Evolutionary conservation across 2,797 vertebrate genomes (phyloP).

Genomic region (Danionella dracula): DNA sequence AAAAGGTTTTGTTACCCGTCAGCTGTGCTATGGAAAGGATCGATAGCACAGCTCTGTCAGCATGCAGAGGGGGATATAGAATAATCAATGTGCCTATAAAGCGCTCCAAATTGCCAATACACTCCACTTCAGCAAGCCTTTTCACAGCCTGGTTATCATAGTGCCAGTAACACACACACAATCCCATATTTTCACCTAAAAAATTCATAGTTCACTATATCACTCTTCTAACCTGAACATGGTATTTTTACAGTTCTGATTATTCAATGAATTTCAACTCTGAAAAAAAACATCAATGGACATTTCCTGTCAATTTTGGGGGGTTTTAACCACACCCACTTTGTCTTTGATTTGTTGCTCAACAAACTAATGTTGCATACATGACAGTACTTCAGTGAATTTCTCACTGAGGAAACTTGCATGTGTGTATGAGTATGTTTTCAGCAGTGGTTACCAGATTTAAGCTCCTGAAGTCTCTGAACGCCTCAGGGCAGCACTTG

Average conservation of each 20-base stretch:
- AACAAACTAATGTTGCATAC: too few species aligned
- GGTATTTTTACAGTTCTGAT: too few species aligned
- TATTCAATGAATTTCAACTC: too few species aligned
- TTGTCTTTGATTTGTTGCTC: too few species aligned
- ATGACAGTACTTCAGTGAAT: too few species aligned
- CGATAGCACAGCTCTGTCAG: constrained; percentile 37
- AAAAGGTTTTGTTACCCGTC: neutral
- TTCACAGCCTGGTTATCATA: constrained; percentile 23
- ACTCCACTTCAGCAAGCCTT: constrained; percentile 1
- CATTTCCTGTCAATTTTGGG: too few species aligned
- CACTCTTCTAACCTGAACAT: too few species aligned
- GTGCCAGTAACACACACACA: constrained; percentile 15
- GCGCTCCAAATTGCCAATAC: constrained; percentile 30
- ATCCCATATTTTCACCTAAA: too few species aligned
- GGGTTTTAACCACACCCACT: too few species aligned
- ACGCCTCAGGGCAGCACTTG: neutral
- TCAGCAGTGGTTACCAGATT: neutral
- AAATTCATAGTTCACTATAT: too few species aligned
- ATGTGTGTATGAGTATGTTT: neutral
- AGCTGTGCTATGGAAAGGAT: constrained; percentile 20
- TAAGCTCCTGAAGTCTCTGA: neutral
- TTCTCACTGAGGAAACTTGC: too few species aligned
- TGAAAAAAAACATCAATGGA: too few species aligned
- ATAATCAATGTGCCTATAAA: constrained; percentile 45
- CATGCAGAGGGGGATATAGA: constrained; percentile 41